Percentiles rank a stretch among this genome's conserved stretches.
Evolutionary conservation across 1,140 invertebrate genomes (phyloP).

Genomic region (Camponotus pennsylvanicus): DNA sequence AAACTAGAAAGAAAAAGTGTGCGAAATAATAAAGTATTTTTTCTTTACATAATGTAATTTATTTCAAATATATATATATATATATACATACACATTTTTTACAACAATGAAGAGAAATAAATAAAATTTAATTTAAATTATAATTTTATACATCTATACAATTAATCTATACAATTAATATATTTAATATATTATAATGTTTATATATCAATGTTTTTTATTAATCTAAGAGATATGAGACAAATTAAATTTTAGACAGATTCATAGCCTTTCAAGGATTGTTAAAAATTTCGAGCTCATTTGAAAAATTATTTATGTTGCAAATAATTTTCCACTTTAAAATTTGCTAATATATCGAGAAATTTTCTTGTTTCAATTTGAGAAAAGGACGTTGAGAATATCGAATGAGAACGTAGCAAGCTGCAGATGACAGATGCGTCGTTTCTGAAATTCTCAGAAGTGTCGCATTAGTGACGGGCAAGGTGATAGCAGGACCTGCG

Average conservation of each 20-base stretch:
- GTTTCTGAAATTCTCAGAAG: conserved; percentile 55
- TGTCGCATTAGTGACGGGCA: conserved; percentile 32
- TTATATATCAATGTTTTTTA: not conserved
- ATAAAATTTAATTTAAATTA: not conserved
- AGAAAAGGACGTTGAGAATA: not conserved
- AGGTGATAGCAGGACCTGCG: conserved; percentile 42
- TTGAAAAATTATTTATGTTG: conserved; percentile 35
- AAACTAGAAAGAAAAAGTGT: not conserved
- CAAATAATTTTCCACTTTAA: conserved; percentile 42
- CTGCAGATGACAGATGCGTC: conserved; percentile 33
- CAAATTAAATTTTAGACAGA: not conserved
- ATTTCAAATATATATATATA: no score
- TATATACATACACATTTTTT: not conserved
- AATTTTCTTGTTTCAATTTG: conserved; percentile 28
- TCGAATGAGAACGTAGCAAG: not conserved
- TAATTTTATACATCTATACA: not conserved
- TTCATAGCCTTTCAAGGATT: not conserved
- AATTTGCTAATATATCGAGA: not conserved
- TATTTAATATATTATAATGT: not conserved
- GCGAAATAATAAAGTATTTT: no score
- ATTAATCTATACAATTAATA: not conserved
- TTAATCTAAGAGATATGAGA: not conserved
- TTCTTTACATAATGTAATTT: no score
- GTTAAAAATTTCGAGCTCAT: no score
- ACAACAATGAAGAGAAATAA: not conserved